Evolutionary conservation across 2,797 vertebrate species (phyloP).

Genomic region (Siniperca scherzeri): DNA sequence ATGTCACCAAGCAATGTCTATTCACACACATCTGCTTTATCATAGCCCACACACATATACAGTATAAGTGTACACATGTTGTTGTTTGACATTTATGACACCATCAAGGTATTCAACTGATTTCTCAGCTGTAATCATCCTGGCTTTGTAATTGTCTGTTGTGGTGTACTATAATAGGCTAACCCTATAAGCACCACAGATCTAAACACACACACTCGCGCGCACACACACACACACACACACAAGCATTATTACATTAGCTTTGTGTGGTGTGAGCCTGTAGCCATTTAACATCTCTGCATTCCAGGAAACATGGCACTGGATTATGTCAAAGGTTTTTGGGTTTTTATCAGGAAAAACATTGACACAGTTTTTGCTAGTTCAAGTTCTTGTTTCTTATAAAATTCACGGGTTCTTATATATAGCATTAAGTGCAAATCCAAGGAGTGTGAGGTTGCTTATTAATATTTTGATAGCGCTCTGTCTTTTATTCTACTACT

Average conservation of each 20-base stretch:
- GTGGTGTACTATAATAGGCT: slow-evolving; percentile 57
- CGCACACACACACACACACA: slow-evolving; percentile 14
- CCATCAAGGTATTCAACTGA: slow-evolving; percentile 29
- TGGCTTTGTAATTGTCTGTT: slow-evolving; percentile 46
- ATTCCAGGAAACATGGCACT: slow-evolving; percentile 48
- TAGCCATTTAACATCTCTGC: slow-evolving; percentile 41
- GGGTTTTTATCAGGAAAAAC: slow-evolving; percentile 28
- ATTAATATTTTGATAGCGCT: slow-evolving; percentile 11
- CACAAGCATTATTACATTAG: slow-evolving; percentile 55
- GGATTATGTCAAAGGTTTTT: slow-evolving; percentile 17
- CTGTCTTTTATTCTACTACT: slow-evolving; percentile 2
- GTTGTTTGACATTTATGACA: slow-evolving; percentile 1
- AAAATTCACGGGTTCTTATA: not conserved
- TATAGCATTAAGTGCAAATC: not conserved
- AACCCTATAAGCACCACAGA: slow-evolving; percentile 36
- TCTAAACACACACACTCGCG: not conserved
- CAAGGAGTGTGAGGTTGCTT: not conserved
- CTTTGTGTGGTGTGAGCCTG: slow-evolving; percentile 19
- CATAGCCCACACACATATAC: not conserved
- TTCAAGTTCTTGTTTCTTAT: not conserved
- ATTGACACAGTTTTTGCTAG: not conserved
- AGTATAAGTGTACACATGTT: not conserved
- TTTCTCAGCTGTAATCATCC: slow-evolving; percentile 33
- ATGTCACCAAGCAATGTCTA: not conserved
- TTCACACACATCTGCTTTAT: not conserved